phyloP scores from a whole-genome alignment of 2,888 invertebrate species.

The Hemicrepidius hirtus region DNA sequence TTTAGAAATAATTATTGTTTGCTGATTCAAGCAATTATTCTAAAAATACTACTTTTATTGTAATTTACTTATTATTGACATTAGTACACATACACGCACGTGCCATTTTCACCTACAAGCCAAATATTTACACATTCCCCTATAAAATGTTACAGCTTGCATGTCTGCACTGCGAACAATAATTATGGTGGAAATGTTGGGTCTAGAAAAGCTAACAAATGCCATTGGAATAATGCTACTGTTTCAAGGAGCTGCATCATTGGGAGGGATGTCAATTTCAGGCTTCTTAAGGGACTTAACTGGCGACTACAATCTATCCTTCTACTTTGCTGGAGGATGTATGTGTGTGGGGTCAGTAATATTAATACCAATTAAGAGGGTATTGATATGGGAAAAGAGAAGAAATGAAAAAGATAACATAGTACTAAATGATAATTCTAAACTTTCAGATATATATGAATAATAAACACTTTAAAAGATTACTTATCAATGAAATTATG shows the following conservation, averaged over 20 bases:
- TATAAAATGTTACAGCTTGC: conserved; percentile 80
- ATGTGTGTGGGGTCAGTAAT: conserved; percentile 50
- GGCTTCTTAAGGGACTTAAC: conserved; percentile 80
- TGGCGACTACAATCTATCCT: conserved; percentile 82
- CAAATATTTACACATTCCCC: too few species aligned
- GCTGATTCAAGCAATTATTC: too few species aligned
- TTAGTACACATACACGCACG: too few species aligned
- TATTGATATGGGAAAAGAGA: conserved; percentile 38
- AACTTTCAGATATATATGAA: not conserved
- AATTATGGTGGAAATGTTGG: conserved; percentile 70
- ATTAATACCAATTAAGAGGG: conserved; percentile 51
- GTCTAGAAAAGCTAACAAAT: conserved; percentile 57
- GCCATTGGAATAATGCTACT: conserved; percentile 57
- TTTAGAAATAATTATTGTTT: too few species aligned
- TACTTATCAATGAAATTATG: conserved; percentile 13
- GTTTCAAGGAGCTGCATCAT: conserved; percentile 56
- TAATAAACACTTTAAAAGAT: not conserved
- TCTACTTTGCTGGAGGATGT: conserved; percentile 84
- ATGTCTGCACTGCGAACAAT: conserved; percentile 94
- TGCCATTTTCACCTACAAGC: too few species aligned
- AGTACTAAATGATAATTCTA: not conserved
- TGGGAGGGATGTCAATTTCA: conserved; percentile 81
- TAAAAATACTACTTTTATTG: too few species aligned
- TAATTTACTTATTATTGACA: too few species aligned
- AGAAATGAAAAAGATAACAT: conserved; percentile 23